These are phyloP conservation scores for Physella acuta DNA, from an alignment of 1,140 invertebrate species.

Conservation along the genomic window DNA sequence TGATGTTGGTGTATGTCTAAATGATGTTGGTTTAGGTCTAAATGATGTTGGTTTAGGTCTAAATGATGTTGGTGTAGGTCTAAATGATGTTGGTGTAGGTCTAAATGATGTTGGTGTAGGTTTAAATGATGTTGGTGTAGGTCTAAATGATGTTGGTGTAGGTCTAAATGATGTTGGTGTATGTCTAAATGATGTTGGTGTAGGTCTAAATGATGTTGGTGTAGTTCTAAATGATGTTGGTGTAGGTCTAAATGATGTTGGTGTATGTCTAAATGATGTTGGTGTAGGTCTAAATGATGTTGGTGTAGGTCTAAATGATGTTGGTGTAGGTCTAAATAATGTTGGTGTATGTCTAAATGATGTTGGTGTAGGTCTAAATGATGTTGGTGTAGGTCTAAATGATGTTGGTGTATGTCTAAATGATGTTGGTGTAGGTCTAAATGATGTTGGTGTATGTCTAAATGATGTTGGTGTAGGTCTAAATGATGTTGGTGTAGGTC, in stretches of 20 bases:
- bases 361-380: conserved; percentile 44
- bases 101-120: conserved; percentile 14
- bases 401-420: conserved; percentile 45
- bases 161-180: not conserved
- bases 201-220: conserved; percentile 58
- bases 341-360: conserved; percentile 39
- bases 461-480: conserved; percentile 51
- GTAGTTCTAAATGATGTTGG: conserved; percentile 28
- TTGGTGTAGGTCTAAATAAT: conserved; percentile 57
- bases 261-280: conserved; percentile 59
- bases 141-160: conserved; percentile 57
- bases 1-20: conserved; percentile 56
- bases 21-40: conserved; percentile 51
- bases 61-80: conserved; percentile 57
- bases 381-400: conserved; percentile 57
- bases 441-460: conserved; percentile 58
- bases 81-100: conserved; percentile 55
- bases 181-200: conserved; percentile 55
- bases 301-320: conserved; percentile 49
- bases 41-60: conserved; percentile 29
- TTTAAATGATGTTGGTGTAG: conserved; percentile 58
- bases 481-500: conserved; percentile 26
- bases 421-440: conserved; percentile 34
- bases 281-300: conserved; percentile 33
- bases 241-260: conserved; percentile 51